These are phyloP conservation scores for Hippoglossus hippoglossus DNA, from an alignment of 2,797 vertebrate species.

Conservation along the genomic window DNA sequence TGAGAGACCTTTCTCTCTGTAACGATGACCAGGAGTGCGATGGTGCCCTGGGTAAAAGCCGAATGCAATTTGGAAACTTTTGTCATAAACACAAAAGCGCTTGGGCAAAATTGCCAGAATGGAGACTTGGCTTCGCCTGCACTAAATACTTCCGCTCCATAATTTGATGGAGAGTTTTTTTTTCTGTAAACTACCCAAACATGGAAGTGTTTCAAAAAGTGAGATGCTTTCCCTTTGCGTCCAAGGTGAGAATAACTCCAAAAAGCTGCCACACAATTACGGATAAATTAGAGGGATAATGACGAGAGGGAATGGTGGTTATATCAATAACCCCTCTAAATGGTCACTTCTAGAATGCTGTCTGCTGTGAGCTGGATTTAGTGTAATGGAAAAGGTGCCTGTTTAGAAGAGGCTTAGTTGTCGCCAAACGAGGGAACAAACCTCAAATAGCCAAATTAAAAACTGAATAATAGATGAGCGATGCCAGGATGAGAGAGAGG, in stretches of 20 bases:
- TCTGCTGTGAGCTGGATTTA: conserved; percentile 83
- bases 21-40: conserved; percentile 64
- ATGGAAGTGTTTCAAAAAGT: conserved; percentile 71
- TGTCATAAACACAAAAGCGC: conserved; percentile 79
- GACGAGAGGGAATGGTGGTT: conserved; percentile 80
- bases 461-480: conserved; percentile 89
- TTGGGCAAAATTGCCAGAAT: conserved; percentile 66
- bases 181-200: conserved; percentile 63
- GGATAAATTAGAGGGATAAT: conserved; percentile 84
- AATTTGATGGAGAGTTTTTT: conserved; percentile 60
- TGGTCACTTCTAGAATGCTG: conserved; percentile 83
- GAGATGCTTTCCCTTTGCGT: conserved; percentile 63
- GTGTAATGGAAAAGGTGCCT: conserved; percentile 86
- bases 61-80: conserved; percentile 81
- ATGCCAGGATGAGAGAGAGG: conserved; percentile 80
- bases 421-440: conserved; percentile 85
- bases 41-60: conserved; percentile 71
- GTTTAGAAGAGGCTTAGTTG: conserved; percentile 84
- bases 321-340: conserved; percentile 85
- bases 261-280: conserved; percentile 82
- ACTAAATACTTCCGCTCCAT: conserved; percentile 48
- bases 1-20: conserved; percentile 55
- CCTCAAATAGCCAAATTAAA: conserved; percentile 89
- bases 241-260: conserved; percentile 80
- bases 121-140: conserved; percentile 55